These are phyloP conservation scores for Heptranchias perlo DNA, from an alignment of 2,113 vertebrate species.

Conservation along the genomic window DNA sequence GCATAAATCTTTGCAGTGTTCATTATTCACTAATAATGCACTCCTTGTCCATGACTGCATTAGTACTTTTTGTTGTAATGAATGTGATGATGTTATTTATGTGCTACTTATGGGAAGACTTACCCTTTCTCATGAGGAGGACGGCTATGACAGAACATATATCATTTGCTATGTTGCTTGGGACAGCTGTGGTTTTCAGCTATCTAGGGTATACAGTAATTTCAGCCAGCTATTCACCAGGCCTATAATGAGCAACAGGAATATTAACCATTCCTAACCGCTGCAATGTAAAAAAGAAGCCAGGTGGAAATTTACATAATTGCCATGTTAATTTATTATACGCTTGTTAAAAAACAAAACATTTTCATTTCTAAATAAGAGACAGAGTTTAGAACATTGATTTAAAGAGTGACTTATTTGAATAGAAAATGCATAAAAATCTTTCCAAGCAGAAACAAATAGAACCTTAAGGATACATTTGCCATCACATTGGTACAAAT, in stretches of 20 bases:
- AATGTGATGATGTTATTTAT: slow-evolving; percentile 29
- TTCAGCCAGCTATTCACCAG: slow-evolving; percentile 1
- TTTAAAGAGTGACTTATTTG: neutral
- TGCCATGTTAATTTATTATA: neutral
- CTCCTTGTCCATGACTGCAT: neutral
- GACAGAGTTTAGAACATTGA: neutral
- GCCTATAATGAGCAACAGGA: slow-evolving; percentile 23
- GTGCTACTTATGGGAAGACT: slow-evolving; percentile 16
- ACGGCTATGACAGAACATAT: slow-evolving; percentile 9
- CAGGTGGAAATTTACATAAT: neutral
- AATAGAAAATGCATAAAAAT: neutral
- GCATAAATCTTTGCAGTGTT: neutral
- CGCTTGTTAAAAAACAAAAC: neutral
- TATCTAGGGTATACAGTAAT: slow-evolving; percentile 33
- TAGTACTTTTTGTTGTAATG: neutral
- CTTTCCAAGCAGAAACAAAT: neutral
- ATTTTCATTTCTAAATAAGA: neutral
- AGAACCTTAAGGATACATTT: neutral
- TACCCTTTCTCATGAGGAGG: neutral
- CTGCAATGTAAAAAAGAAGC: neutral
- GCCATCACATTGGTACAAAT: neutral
- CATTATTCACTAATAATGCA: neutral
- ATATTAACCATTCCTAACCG: slow-evolving; percentile 11
- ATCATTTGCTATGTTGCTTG: slow-evolving; percentile 16
- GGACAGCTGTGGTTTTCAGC: slow-evolving; percentile 35